A percentile compares a stretch with the other conserved stretches of the same genome.
Evolutionary conservation across 2,888 invertebrate species (phyloP).

Genomic region (Theristus sp.): DNA sequence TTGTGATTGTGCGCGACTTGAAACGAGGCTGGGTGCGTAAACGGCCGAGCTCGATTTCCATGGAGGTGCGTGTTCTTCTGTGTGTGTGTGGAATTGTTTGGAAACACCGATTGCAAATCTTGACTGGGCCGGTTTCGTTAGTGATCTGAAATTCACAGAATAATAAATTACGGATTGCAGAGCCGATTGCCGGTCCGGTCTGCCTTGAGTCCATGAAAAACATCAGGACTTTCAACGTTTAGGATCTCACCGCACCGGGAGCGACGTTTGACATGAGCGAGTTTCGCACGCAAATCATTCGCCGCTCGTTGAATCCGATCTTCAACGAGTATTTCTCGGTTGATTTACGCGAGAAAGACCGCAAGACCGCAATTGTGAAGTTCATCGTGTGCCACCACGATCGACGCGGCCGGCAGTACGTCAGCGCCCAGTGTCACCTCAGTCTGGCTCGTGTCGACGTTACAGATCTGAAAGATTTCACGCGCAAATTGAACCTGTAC

Average conservation of each 20-base stretch:
- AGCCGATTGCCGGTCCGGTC: too few relatives aligned
- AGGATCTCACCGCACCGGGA: not conserved
- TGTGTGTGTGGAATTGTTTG: too few relatives aligned
- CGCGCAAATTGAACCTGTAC: not conserved
- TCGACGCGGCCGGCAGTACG: not conserved
- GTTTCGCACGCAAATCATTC: not conserved
- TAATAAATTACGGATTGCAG: too few relatives aligned
- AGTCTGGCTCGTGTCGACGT: not conserved
- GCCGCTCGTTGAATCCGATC: not conserved
- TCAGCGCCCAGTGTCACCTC: not conserved
- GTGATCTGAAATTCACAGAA: too few relatives aligned
- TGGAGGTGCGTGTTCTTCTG: not conserved
- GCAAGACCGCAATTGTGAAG: not conserved
- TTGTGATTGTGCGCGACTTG: not conserved
- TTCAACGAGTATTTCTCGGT: constrained; percentile 1
- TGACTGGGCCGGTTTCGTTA: too few relatives aligned
- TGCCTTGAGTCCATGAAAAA: too few relatives aligned
- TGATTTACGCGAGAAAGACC: not conserved
- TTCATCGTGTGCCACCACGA: not conserved
- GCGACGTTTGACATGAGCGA: not conserved
- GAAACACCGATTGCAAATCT: too few relatives aligned
- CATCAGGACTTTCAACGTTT: too few relatives aligned
- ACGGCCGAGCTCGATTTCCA: not conserved
- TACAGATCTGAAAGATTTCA: not conserved
- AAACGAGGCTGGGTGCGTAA: constrained; percentile 1